Evolutionary conservation across 2,888 invertebrate genomes (phyloP), one percentile per base, ranked within the genome.

Genomic region (Tinea trinotella): DNA sequence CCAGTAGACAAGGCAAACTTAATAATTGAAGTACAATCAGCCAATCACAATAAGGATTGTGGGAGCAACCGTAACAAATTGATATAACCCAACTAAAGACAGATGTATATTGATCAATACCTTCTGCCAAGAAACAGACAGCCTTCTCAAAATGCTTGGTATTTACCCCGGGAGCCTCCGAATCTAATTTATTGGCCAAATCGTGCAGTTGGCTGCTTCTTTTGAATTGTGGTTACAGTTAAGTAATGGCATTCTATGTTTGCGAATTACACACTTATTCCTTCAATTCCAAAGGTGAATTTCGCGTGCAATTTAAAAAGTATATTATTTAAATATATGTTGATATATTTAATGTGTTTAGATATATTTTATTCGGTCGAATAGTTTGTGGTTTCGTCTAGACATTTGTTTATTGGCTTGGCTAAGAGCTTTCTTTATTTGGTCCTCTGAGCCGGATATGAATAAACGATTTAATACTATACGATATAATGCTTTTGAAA

Each of bases 1-100:
- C 40, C 7, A 13, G 40, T 2, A 40, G 40, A 40, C 40, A 40
- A 40, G 40, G 13, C 40, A 40, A 40, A 40, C 40, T 40, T 40
- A 40, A 40, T 40, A 40, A 40, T 40, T 40, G 12, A 40, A 40
- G 40, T 40, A 40, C 40, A 46, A 46, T 19, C 46, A 46, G 46
- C 17, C 46, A 46, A 46, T 19, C 19, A 17, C 19, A 46, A 46
- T 46, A 4, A 10, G 15, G 46, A 46, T 46, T 17, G 40, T 40
- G 46, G 18, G 15, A 46, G 17, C 46, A 46, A 46, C 18, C 46
- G 52, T 58, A 52, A 60, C 60, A 61, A 63, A 61, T 61, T 59
- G 57, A 56, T 52, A 53, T 58, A 60, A 60, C 57, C 56, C 60
- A 48, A 56, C 54, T 48, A 52, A 53, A 58, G 58, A 57, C 55